A percentile compares a stretch with the other conserved stretches of the same genome.
Conservation (phyloP, 2,888 invertebrate species). For the Pterobdella sp. region DNA sequence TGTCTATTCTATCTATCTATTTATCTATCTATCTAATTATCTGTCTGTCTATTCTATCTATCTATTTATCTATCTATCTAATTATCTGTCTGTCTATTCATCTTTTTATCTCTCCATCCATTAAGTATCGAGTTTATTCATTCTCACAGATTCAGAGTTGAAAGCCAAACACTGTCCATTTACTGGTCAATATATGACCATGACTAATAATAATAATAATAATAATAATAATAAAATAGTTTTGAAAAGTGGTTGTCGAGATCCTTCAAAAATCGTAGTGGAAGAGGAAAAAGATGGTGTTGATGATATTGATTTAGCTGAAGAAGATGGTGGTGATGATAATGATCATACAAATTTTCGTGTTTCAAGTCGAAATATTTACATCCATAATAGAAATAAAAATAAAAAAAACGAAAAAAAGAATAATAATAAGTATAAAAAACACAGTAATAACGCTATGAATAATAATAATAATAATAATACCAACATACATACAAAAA, state of each 20-base stretch:
- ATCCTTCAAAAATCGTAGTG: not conserved
- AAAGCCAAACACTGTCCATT: not conserved
- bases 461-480: not conserved
- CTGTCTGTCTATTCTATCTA: too few relatives aligned
- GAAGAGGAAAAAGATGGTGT: not conserved
- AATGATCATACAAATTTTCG: not conserved
- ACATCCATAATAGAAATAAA: not conserved
- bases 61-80: not conserved
- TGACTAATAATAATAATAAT: not conserved
- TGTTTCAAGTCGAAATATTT: not conserved
- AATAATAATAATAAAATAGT: not conserved
- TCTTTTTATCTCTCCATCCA: not conserved
- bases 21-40: too few relatives aligned
- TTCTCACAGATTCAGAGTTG: not conserved
- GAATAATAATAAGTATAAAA: not conserved
- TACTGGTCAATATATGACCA: constrained; percentile 2
- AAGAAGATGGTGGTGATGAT: not conserved
- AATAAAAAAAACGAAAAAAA: not conserved
- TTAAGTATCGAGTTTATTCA: not conserved
- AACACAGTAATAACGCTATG: not conserved
- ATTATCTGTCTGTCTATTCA: not conserved
- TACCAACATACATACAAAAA: not conserved
- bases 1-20: too few relatives aligned
- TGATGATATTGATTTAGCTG: not conserved
- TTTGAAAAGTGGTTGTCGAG: constrained; percentile 1